These are phyloP conservation scores for Phenganax subtilis DNA, from an alignment of 92 coral and sea anemone species.

Conservation along the genomic window DNA sequence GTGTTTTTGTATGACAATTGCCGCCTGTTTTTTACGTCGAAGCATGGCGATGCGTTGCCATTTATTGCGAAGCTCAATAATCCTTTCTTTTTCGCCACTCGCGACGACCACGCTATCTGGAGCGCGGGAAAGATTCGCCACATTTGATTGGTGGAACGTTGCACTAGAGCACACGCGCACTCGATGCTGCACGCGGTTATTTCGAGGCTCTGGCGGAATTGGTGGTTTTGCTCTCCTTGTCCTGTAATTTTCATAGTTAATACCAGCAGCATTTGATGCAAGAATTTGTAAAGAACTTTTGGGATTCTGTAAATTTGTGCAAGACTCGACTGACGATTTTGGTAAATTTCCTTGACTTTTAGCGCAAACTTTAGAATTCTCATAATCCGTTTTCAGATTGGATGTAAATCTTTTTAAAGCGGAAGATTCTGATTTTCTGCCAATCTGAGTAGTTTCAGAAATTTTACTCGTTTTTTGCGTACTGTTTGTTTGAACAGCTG, in stretches of 20 bases:
- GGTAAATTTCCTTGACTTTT: neutral
- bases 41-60: constrained; percentile 66
- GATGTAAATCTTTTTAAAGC: neutral
- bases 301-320: no score
- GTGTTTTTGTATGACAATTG: constrained; percentile 65
- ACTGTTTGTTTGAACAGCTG: neutral
- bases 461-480: neutral
- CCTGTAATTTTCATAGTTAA: no score
- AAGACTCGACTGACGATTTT: neutral
- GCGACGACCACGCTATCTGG: constrained; percentile 22
- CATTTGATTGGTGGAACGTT: neutral
- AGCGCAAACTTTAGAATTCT: neutral
- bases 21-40: constrained; percentile 83
- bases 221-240: no score
- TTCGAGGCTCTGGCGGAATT: no score
- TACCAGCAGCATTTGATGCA: no score
- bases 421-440: neutral
- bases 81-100: constrained; percentile 21
- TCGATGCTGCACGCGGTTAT: neutral
- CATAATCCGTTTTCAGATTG: neutral
- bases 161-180: neutral
- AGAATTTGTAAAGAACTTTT: no score
- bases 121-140: constrained; percentile 28
- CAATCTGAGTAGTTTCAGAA: neutral
- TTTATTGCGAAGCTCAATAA: constrained; percentile 49